Conservation (phyloP, 64 coral and sea anemone species). For the Actinia equina region DNA sequence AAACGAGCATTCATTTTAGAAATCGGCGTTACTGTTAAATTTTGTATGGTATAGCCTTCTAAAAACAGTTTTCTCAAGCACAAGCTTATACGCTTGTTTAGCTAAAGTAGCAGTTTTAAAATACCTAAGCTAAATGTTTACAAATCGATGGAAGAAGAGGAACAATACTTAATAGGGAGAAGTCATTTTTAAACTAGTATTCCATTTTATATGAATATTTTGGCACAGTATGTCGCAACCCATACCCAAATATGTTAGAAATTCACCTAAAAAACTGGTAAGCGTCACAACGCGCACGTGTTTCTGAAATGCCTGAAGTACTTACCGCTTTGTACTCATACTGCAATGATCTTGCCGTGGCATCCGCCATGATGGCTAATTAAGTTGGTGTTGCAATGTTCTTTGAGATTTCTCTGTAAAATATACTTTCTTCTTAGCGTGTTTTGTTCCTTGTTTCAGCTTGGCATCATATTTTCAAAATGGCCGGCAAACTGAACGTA, state of each 20-base stretch:
- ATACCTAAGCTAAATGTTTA: no score
- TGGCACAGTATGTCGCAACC: neutral
- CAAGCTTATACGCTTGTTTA: no score
- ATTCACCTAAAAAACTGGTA: no score
- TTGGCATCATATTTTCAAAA: neutral
- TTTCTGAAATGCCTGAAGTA: neutral
- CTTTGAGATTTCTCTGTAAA: neutral
- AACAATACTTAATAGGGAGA: no score
- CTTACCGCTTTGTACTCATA: conserved; percentile 99
- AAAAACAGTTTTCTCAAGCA: no score
- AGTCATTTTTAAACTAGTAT: no score
- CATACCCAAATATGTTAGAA: neutral
- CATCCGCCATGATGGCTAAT: conserved; percentile 78
- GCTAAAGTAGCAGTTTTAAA: no score
- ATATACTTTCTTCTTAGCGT: neutral
- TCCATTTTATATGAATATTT: no score
- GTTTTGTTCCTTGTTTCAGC: neutral
- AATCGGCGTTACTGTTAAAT: no score
- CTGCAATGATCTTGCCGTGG: conserved; percentile 93
- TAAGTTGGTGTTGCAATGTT: neutral
- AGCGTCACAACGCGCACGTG: neutral
- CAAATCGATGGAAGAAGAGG: no score
- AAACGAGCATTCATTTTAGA: no score
- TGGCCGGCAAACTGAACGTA: conserved; percentile 44
- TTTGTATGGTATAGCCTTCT: no score